Conservation (phyloP, 2,888 invertebrate species). For the Euspilapteryx auroguttella region DNA sequence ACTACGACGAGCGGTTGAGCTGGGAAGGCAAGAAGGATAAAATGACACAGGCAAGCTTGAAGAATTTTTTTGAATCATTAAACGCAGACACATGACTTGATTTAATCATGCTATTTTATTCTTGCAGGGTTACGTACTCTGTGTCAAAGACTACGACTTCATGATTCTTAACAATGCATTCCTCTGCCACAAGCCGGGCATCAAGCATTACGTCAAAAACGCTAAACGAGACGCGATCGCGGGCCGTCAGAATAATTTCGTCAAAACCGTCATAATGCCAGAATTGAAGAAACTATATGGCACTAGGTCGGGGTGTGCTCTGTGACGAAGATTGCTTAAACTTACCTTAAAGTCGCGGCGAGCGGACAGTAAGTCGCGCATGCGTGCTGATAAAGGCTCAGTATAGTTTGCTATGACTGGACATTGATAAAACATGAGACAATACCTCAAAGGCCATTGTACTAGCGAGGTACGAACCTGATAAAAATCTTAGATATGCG, state of each 20-base stretch:
- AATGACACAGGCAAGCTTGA: conserved; percentile 81
- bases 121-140: conserved; percentile 83
- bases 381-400: too few species aligned
- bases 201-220: conserved; percentile 81
- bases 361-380: too few species aligned
- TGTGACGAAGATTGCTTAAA: too few species aligned
- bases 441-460: too few species aligned
- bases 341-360: background rate
- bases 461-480: too few species aligned
- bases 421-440: too few species aligned
- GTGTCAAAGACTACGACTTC: conserved; percentile 90
- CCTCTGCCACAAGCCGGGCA: conserved; percentile 89
- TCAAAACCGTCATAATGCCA: conserved; percentile 79
- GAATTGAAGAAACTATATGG: conserved; percentile 86
- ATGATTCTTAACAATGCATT: conserved; percentile 93
- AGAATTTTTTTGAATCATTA: background rate
- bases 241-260: conserved; percentile 74
- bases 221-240: conserved; percentile 75
- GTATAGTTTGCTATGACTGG: too few species aligned
- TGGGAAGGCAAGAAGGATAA: conserved; percentile 96
- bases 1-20: conserved; percentile 88
- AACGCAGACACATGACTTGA: too few species aligned
- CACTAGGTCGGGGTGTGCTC: conserved; percentile 75
- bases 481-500: too few species aligned
- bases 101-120: too few species aligned